Percentiles rank a stretch among this genome's conserved stretches.
phyloP scores from a whole-genome alignment of 2,113 vertebrate genomes.

The Parus major region DNA sequence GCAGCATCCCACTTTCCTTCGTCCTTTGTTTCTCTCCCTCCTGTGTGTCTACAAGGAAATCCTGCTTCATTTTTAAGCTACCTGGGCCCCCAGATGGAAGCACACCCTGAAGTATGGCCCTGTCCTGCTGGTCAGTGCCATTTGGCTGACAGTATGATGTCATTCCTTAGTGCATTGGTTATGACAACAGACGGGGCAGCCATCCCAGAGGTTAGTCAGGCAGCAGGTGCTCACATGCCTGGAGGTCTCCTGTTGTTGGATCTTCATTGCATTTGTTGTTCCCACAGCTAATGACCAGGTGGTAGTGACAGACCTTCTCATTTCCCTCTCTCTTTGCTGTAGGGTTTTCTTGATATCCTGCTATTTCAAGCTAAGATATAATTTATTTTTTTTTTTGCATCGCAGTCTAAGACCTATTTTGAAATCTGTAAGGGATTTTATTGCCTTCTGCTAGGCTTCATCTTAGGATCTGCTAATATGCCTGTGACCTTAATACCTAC shows the following conservation, averaged over 20 bases:
- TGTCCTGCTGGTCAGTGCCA: background rate
- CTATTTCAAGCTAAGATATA: background rate
- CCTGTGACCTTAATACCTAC: slow-evolving; percentile 5
- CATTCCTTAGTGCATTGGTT: background rate
- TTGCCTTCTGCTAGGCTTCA: background rate
- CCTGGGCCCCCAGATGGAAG: background rate
- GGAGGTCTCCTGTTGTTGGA: background rate
- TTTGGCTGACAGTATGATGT: slow-evolving; percentile 37
- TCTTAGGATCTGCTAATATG: background rate
- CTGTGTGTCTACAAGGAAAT: background rate
- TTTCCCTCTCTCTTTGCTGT: background rate
- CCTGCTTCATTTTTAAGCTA: background rate
- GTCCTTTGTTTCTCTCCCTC: background rate
- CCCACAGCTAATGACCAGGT: slow-evolving; percentile 27
- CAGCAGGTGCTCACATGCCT: slow-evolving; percentile 38
- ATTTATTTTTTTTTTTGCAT: background rate
- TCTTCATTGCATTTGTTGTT: background rate
- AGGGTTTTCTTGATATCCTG: slow-evolving; percentile 6
- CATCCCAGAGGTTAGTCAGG: background rate
- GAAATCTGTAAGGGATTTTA: slow-evolving; percentile 8
- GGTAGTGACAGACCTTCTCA: slow-evolving; percentile 32
- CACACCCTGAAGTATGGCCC: background rate
- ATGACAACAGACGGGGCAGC: background rate
- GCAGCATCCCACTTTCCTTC: background rate
- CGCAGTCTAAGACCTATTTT: background rate